Evolutionary conservation across 2,797 vertebrate genomes (phyloP).

Genomic region (Adrianichthys oophorus): DNA sequence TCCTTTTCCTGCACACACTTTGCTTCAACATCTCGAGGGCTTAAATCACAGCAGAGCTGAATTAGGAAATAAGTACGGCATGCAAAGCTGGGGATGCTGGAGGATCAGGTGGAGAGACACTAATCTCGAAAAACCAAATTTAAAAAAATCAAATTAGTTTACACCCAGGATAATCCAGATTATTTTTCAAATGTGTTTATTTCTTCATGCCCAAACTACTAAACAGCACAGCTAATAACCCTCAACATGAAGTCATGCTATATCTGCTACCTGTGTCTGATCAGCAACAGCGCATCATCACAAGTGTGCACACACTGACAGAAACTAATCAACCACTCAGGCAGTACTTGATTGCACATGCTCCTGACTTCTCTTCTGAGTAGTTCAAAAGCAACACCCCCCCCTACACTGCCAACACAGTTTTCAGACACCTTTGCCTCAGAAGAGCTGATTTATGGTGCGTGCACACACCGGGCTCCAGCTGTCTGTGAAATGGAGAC

Average conservation of each 20-base stretch:
- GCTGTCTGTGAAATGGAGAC: slow-evolving; percentile 16
- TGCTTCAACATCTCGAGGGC: too few species aligned
- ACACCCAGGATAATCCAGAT: too few species aligned
- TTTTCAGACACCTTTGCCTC: slow-evolving; percentile 22
- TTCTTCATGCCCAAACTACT: too few species aligned
- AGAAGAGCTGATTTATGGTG: slow-evolving; percentile 41
- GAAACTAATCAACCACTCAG: slow-evolving; percentile 46
- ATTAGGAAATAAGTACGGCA: too few species aligned
- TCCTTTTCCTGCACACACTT: too few species aligned
- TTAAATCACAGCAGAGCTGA: too few species aligned
- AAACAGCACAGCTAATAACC: too few species aligned
- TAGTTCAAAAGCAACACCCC: slow-evolving; percentile 16
- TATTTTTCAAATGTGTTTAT: too few species aligned
- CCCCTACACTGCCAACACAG: not conserved
- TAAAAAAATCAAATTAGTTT: too few species aligned
- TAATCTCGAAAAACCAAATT: too few species aligned
- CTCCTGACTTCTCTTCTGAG: slow-evolving; percentile 5
- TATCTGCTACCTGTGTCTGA: slow-evolving; percentile 10
- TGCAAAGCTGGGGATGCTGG: too few species aligned
- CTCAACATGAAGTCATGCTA: not conserved
- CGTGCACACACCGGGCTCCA: slow-evolving; percentile 3
- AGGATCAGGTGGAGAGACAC: too few species aligned
- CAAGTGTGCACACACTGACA: slow-evolving; percentile 7
- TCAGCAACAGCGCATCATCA: slow-evolving; percentile 17
- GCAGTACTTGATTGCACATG: slow-evolving; percentile 33